phyloP scores from a whole-genome alignment of 2,888 invertebrate genomes.

The Spisula solida region DNA sequence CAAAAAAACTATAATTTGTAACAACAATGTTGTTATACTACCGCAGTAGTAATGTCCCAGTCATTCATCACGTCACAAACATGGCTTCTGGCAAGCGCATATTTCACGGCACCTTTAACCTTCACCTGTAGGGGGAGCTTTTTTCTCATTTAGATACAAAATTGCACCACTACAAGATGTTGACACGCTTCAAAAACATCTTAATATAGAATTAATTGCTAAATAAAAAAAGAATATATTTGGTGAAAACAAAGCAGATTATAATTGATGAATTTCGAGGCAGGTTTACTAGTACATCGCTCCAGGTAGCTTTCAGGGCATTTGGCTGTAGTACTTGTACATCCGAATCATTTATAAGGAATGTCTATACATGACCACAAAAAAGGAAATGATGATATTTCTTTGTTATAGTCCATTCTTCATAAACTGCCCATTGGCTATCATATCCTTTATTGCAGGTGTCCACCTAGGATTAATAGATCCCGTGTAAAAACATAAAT shows the following conservation, averaged over 20 bases:
- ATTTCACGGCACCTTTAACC: slow-evolving; percentile 24
- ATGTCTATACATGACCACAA: background rate
- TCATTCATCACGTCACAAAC: slow-evolving; percentile 8
- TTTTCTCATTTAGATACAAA: background rate
- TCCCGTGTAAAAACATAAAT: background rate
- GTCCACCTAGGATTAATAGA: slow-evolving; percentile 9
- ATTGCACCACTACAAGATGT: background rate
- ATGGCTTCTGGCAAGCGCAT: slow-evolving; percentile 7
- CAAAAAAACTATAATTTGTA: background rate
- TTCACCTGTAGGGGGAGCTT: slow-evolving; percentile 9
- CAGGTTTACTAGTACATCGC: background rate
- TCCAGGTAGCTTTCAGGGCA: background rate
- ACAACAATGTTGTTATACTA: slow-evolving; percentile 3
- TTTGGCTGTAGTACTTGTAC: background rate
- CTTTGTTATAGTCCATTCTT: background rate
- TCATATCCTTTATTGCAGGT: background rate
- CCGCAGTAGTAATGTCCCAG: background rate
- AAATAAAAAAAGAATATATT: background rate
- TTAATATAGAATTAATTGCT: slow-evolving; percentile 21
- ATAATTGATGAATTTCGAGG: background rate
- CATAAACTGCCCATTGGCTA: slow-evolving; percentile 4
- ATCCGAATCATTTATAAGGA: background rate
- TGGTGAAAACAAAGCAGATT: background rate
- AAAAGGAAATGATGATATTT: background rate
- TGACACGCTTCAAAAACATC: slow-evolving; percentile 11